Evolutionary conservation across 2,797 vertebrate genomes (phyloP), one percentile per base, ranked within the genome.

Genomic region (Spea hammondii): DNA sequence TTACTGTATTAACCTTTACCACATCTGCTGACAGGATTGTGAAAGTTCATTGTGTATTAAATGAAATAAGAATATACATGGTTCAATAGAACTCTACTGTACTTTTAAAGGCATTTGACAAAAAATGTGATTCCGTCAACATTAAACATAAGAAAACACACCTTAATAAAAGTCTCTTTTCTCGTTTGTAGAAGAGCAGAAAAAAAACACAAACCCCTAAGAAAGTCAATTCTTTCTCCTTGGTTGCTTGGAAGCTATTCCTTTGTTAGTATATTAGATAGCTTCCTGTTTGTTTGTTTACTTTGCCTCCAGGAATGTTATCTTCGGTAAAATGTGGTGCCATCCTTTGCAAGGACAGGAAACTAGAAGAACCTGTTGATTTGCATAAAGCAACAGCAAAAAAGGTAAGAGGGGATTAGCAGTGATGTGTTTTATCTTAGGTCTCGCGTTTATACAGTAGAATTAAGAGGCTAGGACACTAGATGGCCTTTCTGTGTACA

Each of bases 241-340:
- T 67, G 62, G 48, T 32, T 59, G 73, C 74, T 60, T 57, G 9
- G 55, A 12, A 80, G 73, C 54, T 67, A 55, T 82, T 77, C 48
- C 70, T 72, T 70, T 70, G 59, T 80, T 76, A 65, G 14, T 65
- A 81, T 69, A 64, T 77, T 77, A 72, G 44, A 70, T 70, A 65
- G 47, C 65, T 54, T 82, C 80, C 80, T 77, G 75, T 82, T 77
- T 82, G 79, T 75, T 80, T 79, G 72, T 82, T 82, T 75, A 57
- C 64, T 66, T 55, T 49, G 14, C 13, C 71, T n/a, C 46, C 0
- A 49, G 75, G 75, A 82, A 70, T 82, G 80, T 78, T 82, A 74
- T 82, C 70, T 82, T 14, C 50, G 70, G 14, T 76, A 53, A 47
- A 49, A 82, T 45, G 53, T 44, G 13, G 12, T 17, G 70, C 67